A percentile compares a stretch with the other conserved stretches of the same genome.
Evolutionary conservation across 1,140 invertebrate species (phyloP).

Genomic region (Berghia stephanieae): DNA sequence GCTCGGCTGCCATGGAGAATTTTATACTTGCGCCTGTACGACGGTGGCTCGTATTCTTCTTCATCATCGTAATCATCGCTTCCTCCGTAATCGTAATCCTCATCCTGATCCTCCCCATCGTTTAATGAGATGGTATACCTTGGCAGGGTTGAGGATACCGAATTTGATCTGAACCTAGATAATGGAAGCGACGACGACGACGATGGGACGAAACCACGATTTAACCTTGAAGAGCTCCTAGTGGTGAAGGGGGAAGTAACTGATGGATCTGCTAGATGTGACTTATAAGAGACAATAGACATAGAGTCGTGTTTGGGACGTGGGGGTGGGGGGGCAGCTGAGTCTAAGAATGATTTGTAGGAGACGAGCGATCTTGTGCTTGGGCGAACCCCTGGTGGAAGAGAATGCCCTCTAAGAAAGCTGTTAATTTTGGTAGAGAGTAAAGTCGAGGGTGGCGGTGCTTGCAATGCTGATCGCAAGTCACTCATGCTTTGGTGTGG

Average conservation of each 20-base stretch:
- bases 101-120: too few relatives aligned
- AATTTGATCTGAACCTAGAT: background rate
- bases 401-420: slow-evolving; percentile 12
- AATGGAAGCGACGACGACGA: background rate
- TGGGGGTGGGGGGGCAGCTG: background rate
- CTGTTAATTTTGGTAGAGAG: too few relatives aligned
- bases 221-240: too few relatives aligned
- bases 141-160: background rate
- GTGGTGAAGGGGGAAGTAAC: background rate
- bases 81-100: background rate
- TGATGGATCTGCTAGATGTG: background rate
- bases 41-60: slow-evolving; percentile 13
- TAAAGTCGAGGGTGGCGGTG: background rate
- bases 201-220: background rate
- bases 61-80: too few relatives aligned
- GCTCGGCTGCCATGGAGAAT: background rate
- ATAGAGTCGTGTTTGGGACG: background rate
- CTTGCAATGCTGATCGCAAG: background rate
- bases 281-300: slow-evolving; percentile 11
- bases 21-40: slow-evolving; percentile 26
- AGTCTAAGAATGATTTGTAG: background rate
- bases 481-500: background rate
- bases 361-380: background rate
- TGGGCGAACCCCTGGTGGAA: slow-evolving; percentile 24
- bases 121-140: background rate